Evolutionary conservation across 2,113 vertebrate species (phyloP).

Genomic region (Uropsilus gracilis): DNA sequence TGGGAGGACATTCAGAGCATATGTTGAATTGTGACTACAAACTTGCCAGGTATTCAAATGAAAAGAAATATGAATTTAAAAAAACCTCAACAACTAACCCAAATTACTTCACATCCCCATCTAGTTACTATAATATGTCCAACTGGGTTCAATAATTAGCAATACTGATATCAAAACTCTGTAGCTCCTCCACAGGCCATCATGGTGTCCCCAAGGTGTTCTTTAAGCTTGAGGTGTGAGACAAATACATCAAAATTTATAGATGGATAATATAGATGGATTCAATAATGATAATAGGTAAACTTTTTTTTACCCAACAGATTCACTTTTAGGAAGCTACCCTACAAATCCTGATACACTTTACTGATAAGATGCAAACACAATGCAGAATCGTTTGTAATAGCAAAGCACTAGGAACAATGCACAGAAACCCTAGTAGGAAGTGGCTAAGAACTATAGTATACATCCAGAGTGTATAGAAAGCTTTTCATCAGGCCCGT

Average conservation of each 20-base stretch:
- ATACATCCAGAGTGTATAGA: background rate
- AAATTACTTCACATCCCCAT: background rate
- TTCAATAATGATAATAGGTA: too few relatives aligned
- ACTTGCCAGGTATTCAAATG: background rate
- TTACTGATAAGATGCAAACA: background rate
- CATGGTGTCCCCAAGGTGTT: background rate
- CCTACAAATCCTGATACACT: background rate
- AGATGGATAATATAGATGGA: background rate
- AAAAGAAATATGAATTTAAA: constrained; percentile 17
- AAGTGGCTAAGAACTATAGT: background rate
- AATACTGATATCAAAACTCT: background rate
- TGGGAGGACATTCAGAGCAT: background rate
- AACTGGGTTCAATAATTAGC: background rate
- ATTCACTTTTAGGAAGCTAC: background rate
- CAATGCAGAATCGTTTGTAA: background rate
- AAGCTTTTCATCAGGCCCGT: background rate
- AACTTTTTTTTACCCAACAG: background rate
- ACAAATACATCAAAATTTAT: background rate
- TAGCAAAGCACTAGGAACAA: background rate
- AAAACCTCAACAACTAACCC: background rate
- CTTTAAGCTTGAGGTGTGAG: background rate
- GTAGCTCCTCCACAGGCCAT: background rate
- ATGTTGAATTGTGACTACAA: background rate
- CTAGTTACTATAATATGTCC: background rate
- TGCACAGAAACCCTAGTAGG: background rate